Percentiles rank a stretch among this genome's conserved stretches.
phyloP scores from a whole-genome alignment of 2,888 invertebrate species.

The Netelia melanura region DNA sequence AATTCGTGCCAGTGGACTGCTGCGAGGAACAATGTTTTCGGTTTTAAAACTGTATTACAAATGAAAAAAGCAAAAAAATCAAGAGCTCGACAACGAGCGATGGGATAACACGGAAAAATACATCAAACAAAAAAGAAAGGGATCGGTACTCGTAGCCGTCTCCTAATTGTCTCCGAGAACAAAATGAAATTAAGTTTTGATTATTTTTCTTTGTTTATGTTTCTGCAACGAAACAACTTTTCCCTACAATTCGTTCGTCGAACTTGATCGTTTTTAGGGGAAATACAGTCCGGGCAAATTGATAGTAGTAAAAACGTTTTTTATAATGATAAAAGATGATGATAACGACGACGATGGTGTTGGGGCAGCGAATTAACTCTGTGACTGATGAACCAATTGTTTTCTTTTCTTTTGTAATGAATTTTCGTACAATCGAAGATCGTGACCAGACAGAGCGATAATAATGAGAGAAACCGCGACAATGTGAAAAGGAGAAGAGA shows the following conservation, averaged over 20 bases:
- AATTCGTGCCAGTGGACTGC: slow-evolving; percentile 73
- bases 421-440: slow-evolving; percentile 61
- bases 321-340: slow-evolving; percentile 28
- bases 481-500: background rate
- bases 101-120: background rate
- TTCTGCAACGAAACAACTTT: slow-evolving; percentile 31
- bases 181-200: slow-evolving; percentile 12
- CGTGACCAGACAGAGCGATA: slow-evolving; percentile 40
- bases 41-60: slow-evolving; percentile 64
- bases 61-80: slow-evolving; percentile 30
- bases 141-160: background rate
- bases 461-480: background rate
- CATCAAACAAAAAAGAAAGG: background rate
- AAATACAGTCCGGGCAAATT: slow-evolving; percentile 43
- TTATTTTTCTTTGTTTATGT: slow-evolving; percentile 23
- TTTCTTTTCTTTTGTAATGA: slow-evolving; percentile 29
- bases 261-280: slow-evolving; percentile 43
- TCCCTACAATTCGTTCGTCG: slow-evolving; percentile 33
- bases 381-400: slow-evolving; percentile 38
- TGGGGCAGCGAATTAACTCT: slow-evolving; percentile 54
- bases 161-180: slow-evolving; percentile 28
- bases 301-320: slow-evolving; percentile 15
- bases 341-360: slow-evolving; percentile 34
- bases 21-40: slow-evolving; percentile 80
- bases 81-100: slow-evolving; percentile 35